These are phyloP conservation scores for Lasioglossum albipes DNA, from an alignment of 1,140 invertebrate species.

Conservation along the genomic window DNA sequence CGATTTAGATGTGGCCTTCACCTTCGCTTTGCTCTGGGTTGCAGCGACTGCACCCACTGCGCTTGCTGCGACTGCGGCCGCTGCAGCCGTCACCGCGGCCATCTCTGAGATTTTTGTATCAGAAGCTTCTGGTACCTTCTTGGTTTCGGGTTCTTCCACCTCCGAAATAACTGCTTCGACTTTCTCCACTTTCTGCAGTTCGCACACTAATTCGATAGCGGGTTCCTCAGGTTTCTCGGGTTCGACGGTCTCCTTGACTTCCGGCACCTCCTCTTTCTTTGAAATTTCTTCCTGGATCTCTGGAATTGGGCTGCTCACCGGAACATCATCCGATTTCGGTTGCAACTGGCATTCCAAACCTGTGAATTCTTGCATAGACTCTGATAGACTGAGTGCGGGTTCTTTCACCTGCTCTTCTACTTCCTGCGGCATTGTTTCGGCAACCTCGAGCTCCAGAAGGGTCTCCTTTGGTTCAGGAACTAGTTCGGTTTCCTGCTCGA, in stretches of 20 bases:
- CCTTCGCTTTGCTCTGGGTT: constrained; percentile 56
- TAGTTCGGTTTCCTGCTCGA: neutral
- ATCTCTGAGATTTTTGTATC: constrained; percentile 5
- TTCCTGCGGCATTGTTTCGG: neutral
- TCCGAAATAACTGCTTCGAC: neutral
- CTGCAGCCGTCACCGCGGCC: constrained; percentile 62
- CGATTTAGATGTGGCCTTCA: constrained; percentile 58
- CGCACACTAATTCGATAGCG: neutral
- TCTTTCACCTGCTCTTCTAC: neutral
- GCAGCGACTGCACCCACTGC: constrained; percentile 56
- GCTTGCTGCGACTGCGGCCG: constrained; percentile 59
- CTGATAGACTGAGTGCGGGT: constrained; percentile 60
- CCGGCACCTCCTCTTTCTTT: constrained; percentile 37
- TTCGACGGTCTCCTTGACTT: constrained; percentile 45
- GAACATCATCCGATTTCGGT: neutral
- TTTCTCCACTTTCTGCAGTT: neutral
- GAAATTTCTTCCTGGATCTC: neutral
- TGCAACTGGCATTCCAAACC: constrained; percentile 55
- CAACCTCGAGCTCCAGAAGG: neutral
- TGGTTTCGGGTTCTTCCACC: neutral
- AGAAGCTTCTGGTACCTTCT: neutral
- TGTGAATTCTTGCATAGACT: constrained; percentile 71
- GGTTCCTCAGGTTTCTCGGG: constrained; percentile 36
- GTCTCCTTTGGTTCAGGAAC: neutral
- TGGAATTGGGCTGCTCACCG: no score